Evolutionary conservation across 2,888 invertebrate species (phyloP).

Genomic region (Aleiodes leptofemur): DNA sequence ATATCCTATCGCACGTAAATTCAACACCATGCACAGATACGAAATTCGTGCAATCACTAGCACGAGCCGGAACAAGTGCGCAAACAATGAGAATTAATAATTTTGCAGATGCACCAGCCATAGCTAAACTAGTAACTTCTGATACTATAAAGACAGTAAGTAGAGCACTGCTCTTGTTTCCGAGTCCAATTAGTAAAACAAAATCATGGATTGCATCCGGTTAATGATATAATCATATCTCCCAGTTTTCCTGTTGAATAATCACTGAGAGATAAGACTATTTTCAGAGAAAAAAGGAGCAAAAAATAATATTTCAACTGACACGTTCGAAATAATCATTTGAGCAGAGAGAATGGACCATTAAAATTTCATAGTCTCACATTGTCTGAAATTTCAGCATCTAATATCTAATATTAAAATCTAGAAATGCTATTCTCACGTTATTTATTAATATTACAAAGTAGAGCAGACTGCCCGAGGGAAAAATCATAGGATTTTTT

Average conservation of each 20-base stretch:
- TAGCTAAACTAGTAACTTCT: background rate
- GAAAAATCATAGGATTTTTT: background rate
- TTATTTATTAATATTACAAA: constrained; percentile 38
- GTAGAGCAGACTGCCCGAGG: background rate
- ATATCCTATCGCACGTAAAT: constrained; percentile 6
- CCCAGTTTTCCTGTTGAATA: constrained; percentile 1
- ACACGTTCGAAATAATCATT: background rate
- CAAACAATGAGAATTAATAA: constrained; percentile 6
- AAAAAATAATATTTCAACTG: constrained; percentile 5
- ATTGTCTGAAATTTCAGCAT: constrained; percentile 1
- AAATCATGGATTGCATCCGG: constrained; percentile 13
- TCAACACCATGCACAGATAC: background rate
- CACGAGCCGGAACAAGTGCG: background rate
- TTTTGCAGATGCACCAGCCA: background rate
- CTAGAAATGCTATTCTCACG: background rate
- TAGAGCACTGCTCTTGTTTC: background rate
- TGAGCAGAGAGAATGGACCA: background rate
- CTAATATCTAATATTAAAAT: constrained; percentile 41
- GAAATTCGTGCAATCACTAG: background rate
- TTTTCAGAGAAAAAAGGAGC: background rate
- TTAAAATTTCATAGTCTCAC: constrained; percentile 3
- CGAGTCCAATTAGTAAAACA: background rate
- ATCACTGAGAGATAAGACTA: background rate
- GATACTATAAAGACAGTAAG: background rate
- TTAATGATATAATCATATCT: constrained; percentile 11